Evolutionary conservation across 2,888 invertebrate species (phyloP), one percentile per base, ranked within the genome.

Genomic region (Tetranychus piercei): DNA sequence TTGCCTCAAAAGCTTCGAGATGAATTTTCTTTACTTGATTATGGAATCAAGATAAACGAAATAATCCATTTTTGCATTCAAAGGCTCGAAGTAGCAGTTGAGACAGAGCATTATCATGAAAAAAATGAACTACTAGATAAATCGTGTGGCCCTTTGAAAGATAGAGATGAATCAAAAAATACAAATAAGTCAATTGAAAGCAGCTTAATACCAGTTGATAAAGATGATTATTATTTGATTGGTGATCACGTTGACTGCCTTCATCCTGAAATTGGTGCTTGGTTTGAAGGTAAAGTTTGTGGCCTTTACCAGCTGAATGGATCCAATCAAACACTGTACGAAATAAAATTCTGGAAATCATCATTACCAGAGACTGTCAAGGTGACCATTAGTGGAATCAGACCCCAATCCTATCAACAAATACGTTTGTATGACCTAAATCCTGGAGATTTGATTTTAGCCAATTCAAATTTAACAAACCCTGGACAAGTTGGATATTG

Each of bases 391-490:
- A 82, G 85, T 74, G 77, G 80, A 75, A 85, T 91, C 73, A 84
- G 91, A 75, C 91, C 91, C 0, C 83, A 90, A 78, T 87, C 90
- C 0, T 83, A 86, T 77, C 84, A 81, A 44, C 82, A 83, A 43
- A 82, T 89, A 73, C 81, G 85, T 22, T 80, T 86, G 18, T 81
- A 83, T 1, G 84, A 88, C 74, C 80, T 90, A 43, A 82, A 85
- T 79, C 81, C 84, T 6, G 88, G 87, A 0, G 85, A 87, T 78
- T 85, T 80, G 74, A 87, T 91, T 9, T 86, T 92, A 86, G 84
- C 88, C 0, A 91, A 91, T 82, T 87, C 89, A 80, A 90, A 91
- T 80, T 84, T 87, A 11, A 90, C 90, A 75, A 82, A 84, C 34
- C 72, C 72, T n/a, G 43, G n/a, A 18, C 22, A 72, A 43, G 84